Base-by-base conservation (phyloP, 1,140 invertebrate genomes). In the Rhopalosiphum padi region DNA sequence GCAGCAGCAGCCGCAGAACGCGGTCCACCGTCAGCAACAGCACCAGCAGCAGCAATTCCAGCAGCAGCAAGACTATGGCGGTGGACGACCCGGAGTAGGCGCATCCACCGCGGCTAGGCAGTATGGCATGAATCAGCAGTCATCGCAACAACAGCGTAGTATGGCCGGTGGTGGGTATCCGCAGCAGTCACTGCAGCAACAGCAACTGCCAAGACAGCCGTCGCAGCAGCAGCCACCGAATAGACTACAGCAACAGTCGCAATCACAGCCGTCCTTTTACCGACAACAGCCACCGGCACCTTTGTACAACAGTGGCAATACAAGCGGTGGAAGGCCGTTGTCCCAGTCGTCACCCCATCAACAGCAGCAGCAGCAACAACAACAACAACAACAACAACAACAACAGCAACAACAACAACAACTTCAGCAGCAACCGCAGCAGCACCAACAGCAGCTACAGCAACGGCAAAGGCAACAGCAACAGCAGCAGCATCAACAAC, bases 171-270 rank as follows among this genome's bases (percentile, higher is more conserved):
- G 21, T 11, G 87, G 46, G 3, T 88, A 88, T 8, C 1, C 87
- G 18, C 48, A 48, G 87, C 87, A 88, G 23, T 7, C 48, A 51
- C 46, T 22, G 6, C 51, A 60, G 60, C 23, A 30, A 25, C 35
- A 85, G 46, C 68, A 95, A 86, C 85, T 94, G 46, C 94, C 94
- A 41, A 94, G n/a, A 83, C 93, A 93, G 89, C 92, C 94, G 25
- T 93, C 94, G 53, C 88, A 94, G 11, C 48, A 51, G 48, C 60
- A 77, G n/a, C n/a, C 30, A 77, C 60, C 30, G 15, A n/a, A 15
- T 77, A 77, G 60, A n/a, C n/a, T 77, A 15, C 60, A 77, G 60
- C 94, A 94, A 86, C 94, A 93, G n/a, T 93, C 94, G 60, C 94
- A 94, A 35, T 94, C 60, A 51, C 93, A 55, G 86, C 94, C n/a